These are phyloP conservation scores for Ophion ventricosus DNA, from an alignment of 2,888 invertebrate species.

Conservation along the genomic window DNA sequence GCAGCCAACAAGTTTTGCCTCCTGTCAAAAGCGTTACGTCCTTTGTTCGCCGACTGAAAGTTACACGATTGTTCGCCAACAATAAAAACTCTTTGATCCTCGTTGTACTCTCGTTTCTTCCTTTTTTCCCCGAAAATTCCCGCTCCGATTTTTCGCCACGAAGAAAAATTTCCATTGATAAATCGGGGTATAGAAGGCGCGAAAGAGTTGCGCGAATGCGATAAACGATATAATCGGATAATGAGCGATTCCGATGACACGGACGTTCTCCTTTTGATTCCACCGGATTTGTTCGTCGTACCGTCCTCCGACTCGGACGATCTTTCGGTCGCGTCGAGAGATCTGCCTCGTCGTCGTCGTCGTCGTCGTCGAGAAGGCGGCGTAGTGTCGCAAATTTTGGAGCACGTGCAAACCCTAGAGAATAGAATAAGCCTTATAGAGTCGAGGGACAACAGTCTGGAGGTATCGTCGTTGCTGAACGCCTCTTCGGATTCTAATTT, in stretches of 20 bases:
- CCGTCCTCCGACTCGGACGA: slow-evolving; percentile 85
- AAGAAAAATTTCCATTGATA: neutral
- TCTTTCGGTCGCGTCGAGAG: slow-evolving; percentile 84
- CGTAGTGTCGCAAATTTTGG: slow-evolving; percentile 87
- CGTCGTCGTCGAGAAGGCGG: slow-evolving; percentile 78
- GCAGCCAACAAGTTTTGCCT: neutral
- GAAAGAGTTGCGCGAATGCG: neutral
- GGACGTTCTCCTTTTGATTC: slow-evolving; percentile 91
- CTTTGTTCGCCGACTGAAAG: slow-evolving; percentile 15
- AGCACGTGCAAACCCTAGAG: slow-evolving; percentile 86
- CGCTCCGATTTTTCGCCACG: neutral
- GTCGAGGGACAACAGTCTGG: slow-evolving; percentile 79
- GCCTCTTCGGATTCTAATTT: slow-evolving; percentile 49
- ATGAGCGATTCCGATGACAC: slow-evolving; percentile 93
- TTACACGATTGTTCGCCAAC: slow-evolving; percentile 26
- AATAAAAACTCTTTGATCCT: slow-evolving; percentile 12
- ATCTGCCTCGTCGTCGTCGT: slow-evolving; percentile 78
- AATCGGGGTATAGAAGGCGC: neutral
- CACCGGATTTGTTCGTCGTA: slow-evolving; percentile 90
- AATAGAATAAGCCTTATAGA: slow-evolving; percentile 84
- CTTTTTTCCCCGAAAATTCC: slow-evolving; percentile 5
- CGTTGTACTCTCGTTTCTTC: neutral
- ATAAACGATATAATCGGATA: slow-evolving; percentile 71
- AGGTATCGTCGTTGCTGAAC: slow-evolving; percentile 65
- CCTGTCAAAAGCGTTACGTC: slow-evolving; percentile 1